Conservation (phyloP, 2,888 invertebrate genomes). For the Melikaiella ostensackeni region DNA sequence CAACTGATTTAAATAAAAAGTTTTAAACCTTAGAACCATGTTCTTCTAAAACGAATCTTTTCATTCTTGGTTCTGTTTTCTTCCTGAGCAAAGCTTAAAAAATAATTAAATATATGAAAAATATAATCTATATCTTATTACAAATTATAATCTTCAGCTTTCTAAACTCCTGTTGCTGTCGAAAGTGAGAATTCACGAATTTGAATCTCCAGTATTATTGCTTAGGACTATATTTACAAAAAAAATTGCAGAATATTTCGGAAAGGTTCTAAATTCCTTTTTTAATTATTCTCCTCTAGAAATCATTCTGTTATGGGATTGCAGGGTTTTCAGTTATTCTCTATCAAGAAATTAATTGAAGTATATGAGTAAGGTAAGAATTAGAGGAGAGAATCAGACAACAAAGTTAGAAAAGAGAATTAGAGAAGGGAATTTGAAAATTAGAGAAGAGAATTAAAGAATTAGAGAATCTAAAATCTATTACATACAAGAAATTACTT, state of each 20-base stretch:
- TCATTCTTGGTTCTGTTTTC: neutral
- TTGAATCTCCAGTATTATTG: conserved; percentile 16
- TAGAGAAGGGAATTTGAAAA: too few species aligned
- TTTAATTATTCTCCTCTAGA: conserved; percentile 5
- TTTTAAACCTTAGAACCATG: neutral
- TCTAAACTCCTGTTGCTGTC: conserved; percentile 7
- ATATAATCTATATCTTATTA: neutral
- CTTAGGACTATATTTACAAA: neutral
- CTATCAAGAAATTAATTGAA: conserved; percentile 5
- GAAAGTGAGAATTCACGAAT: conserved; percentile 25
- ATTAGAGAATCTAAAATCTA: neutral
- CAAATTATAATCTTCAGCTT: conserved; percentile 7
- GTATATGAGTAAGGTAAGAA: neutral
- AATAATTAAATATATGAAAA: neutral
- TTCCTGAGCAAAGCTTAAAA: neutral
- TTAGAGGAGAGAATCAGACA: too few species aligned
- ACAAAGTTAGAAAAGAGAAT: too few species aligned
- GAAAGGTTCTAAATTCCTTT: conserved; percentile 19
- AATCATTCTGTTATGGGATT: conserved; percentile 19
- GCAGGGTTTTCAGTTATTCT: conserved; percentile 11
- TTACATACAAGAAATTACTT: neutral
- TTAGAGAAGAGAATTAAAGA: too few species aligned
- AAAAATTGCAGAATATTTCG: conserved; percentile 1
- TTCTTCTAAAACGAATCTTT: too few species aligned
- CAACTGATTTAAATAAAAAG: neutral